Evolutionary conservation across 2,888 invertebrate species (phyloP).

Genomic region (Pandemis cinnamomeana): DNA sequence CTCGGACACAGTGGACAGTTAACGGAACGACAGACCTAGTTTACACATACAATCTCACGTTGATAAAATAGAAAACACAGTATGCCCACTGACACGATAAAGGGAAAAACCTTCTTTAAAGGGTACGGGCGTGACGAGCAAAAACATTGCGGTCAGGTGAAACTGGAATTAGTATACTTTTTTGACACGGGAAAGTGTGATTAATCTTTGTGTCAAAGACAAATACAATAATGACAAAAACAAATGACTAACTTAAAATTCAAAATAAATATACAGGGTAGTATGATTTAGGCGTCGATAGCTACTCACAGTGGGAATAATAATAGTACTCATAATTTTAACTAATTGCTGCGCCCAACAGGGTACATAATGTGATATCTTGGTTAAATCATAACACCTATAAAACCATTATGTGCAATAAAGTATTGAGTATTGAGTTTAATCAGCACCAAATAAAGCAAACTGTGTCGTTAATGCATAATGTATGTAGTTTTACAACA

Average conservation of each 20-base stretch:
- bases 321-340: no score
- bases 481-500: conserved; percentile 38
- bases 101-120: background rate
- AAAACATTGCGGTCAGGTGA: background rate
- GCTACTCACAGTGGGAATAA: background rate
- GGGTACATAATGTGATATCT: no score
- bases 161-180: background rate
- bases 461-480: conserved; percentile 32
- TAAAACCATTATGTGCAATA: no score
- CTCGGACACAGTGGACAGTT: conserved; percentile 32
- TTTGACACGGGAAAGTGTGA: background rate
- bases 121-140: background rate
- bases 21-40: conserved; percentile 30
- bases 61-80: conserved; percentile 19
- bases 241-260: background rate
- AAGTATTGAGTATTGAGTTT: no score
- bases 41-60: conserved; percentile 27
- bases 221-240: no score
- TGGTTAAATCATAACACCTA: no score
- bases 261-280: background rate
- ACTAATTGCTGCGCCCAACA: no score
- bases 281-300: background rate
- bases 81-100: background rate
- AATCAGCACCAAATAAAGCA: background rate
- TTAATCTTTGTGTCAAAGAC: background rate